A percentile compares a stretch with the other conserved stretches of the same genome.
These are phyloP conservation scores for Antheraea pernyi DNA, from an alignment of 1,140 invertebrate species.

Conservation along the genomic window DNA sequence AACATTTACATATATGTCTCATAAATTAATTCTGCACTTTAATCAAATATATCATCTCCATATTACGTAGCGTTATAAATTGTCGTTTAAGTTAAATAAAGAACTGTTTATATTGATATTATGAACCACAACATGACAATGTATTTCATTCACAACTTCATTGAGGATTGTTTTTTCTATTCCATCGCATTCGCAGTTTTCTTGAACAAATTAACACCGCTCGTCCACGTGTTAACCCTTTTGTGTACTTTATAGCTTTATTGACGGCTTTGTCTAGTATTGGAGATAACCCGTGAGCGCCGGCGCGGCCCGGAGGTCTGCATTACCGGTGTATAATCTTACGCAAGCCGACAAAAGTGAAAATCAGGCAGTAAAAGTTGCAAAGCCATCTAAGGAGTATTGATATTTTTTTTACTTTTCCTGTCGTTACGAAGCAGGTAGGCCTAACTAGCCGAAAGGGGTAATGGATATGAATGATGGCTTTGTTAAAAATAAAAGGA, in stretches of 20 bases:
- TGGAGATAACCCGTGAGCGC: slow-evolving; percentile 4
- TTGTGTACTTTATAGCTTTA: slow-evolving; percentile 67
- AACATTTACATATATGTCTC: not conserved
- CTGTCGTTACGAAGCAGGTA: not conserved
- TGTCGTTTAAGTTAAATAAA: no score
- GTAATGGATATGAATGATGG: not conserved
- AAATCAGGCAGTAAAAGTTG: slow-evolving; percentile 61
- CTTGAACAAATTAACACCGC: slow-evolving; percentile 65
- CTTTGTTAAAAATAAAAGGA: not conserved
- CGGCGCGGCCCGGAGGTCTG: slow-evolving; percentile 13
- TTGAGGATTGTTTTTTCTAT: not conserved
- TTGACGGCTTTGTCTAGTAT: slow-evolving; percentile 35
- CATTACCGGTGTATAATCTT: slow-evolving; percentile 26
- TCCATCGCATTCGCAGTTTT: slow-evolving; percentile 42
- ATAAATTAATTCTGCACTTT: no score
- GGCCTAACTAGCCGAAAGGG: not conserved
- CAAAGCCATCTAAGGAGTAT: slow-evolving; percentile 16
- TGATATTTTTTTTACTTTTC: slow-evolving; percentile 26
- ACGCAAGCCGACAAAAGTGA: slow-evolving; percentile 74
- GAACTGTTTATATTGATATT: no score
- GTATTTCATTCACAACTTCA: slow-evolving; percentile 20
- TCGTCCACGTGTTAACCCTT: slow-evolving; percentile 56
- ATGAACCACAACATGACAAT: not conserved
- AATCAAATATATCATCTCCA: no score
- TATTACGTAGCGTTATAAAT: no score